phyloP scores from a whole-genome alignment of 2,797 vertebrate species.

The Lates japonicus region DNA sequence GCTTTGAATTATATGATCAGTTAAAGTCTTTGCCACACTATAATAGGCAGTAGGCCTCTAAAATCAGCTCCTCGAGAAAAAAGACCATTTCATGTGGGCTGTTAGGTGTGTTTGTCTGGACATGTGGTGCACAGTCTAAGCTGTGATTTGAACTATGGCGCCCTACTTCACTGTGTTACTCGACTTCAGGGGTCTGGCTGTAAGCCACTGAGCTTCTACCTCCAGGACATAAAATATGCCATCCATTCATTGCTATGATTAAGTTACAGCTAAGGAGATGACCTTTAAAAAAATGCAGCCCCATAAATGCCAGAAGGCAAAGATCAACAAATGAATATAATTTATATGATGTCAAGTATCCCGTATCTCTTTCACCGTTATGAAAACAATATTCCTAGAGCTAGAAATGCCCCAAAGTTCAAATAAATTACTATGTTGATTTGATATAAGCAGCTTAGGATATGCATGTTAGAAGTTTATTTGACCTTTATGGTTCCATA shows the following conservation, averaged over 20 bases:
- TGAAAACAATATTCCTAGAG: constrained; percentile 26
- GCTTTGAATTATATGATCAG: constrained; percentile 17
- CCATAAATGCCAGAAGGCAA: constrained; percentile 58
- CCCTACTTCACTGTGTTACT: constrained; percentile 19
- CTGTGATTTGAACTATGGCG: constrained; percentile 23
- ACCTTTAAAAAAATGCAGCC: constrained; percentile 55
- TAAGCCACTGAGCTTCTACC: constrained; percentile 4
- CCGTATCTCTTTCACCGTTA: constrained; percentile 32
- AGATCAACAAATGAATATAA: constrained; percentile 68
- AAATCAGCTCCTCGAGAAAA: background rate
- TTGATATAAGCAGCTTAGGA: background rate
- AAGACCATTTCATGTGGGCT: background rate
- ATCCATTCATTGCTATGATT: constrained; percentile 66
- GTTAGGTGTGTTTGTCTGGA: background rate
- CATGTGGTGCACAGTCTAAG: constrained; percentile 4
- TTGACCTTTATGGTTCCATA: constrained; percentile 16
- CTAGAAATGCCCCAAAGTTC: constrained; percentile 2
- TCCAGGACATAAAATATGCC: constrained; percentile 61
- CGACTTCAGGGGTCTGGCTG: constrained; percentile 39
- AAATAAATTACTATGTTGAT: constrained; percentile 2
- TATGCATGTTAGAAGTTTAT: constrained; percentile 16
- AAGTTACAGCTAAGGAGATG: constrained; percentile 63
- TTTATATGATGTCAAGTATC: constrained; percentile 40
- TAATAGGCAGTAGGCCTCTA: background rate
- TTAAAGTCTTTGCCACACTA: background rate